Evolutionary conservation across 2,113 vertebrate genomes (phyloP), one percentile per base, ranked within the genome.

Genomic region (Smithornis capensis): DNA sequence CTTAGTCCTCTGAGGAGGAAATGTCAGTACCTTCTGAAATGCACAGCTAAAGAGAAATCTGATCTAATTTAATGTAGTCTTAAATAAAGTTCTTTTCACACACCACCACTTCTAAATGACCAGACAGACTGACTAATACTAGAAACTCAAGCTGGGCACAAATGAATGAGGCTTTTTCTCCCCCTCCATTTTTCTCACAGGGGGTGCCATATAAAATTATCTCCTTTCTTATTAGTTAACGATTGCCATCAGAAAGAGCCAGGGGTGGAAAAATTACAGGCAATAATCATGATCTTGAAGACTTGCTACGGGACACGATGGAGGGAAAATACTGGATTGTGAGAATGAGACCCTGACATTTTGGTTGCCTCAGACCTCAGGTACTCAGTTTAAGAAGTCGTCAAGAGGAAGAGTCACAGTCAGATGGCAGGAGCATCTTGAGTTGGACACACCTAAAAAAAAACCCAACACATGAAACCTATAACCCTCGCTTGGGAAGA

Each of bases 171-270:
- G 33, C 42, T 71, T 86, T 90, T 65, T 65, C 67, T 5, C 56
- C 53, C 33, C 44, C n/a, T 37, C 70, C 40, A 50, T 56, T 92
- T 84, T 92, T 70, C 87, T 90, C 83, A 40, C 27, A 95, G 87
- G 64, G 71, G 80, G 64, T 38, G 71, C 67, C 29, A 13, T 69
- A 86, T 73, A 77, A 95, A 94, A 96, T 95, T 37, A 91, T 83
- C 91, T 95, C 81, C 47, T 96, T 87, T 89, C 94, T 88, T 92
- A 68, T 92, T 93, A 90, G 89, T 95, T 96, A 93, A 94, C 11
- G 4, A 82, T 94, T 93, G 69, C n/a, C 78, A 83, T 82, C 14
- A 19, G 62, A 85, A 95, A 79, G 79, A 83, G 68, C 56, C 76
- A 68, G 86, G 0, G 5, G 86, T 63, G 38, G 79, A 71, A 87